Base-by-base conservation (phyloP, 2,113 vertebrate genomes). In the Microcebus murinus region DNA sequence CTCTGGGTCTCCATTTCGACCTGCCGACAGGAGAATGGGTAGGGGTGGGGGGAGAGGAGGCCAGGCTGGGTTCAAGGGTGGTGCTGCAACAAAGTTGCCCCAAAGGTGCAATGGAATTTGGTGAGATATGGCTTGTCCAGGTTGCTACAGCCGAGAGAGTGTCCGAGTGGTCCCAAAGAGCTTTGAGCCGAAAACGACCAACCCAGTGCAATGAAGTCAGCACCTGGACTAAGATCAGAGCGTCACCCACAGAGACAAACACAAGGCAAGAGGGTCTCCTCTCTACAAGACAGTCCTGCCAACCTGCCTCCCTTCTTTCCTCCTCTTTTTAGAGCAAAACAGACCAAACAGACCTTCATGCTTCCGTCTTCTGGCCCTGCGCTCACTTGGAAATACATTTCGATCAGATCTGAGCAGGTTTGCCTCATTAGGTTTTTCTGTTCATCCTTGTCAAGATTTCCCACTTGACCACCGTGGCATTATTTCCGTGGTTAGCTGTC, bases 361-460 rank as follows among this genome's bases (percentile, higher is more conserved):
- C 42, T 76, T 92, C 57, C 4, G 11, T 63, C 80, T 65, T 11
- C 48, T 18, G 50, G 59, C 71, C 36, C 57, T 14, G 34, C 1
- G 11, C 36, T 85, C 39, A 50, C 63, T 42, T 42, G 48, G 48
- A 94, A 95, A 90, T 83, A 55, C 25, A 76, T 87, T 93, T 76
- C 1, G 0, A 74, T 94, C 87, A 80, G n/a, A 93, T 86, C 39
- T 1, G 0, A 84, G 83, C 70, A 27, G 89, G 45, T 82, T 82
- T 88, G 31, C 90, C 84, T 96, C 71, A 82, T 92, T 92, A 59
- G 59, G 48, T 92, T 90, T 90, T 86, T 36, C 94, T 96, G 84
- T 61, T 93, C 91, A 61, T 90, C 76, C 68, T 90, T 92, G 87
- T 92, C 91, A 95, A 77, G 81, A 85, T 79, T 86, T 96, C 70